phyloP scores from a whole-genome alignment of 2,888 invertebrate genomes.

The Callyntrura sp. region DNA sequence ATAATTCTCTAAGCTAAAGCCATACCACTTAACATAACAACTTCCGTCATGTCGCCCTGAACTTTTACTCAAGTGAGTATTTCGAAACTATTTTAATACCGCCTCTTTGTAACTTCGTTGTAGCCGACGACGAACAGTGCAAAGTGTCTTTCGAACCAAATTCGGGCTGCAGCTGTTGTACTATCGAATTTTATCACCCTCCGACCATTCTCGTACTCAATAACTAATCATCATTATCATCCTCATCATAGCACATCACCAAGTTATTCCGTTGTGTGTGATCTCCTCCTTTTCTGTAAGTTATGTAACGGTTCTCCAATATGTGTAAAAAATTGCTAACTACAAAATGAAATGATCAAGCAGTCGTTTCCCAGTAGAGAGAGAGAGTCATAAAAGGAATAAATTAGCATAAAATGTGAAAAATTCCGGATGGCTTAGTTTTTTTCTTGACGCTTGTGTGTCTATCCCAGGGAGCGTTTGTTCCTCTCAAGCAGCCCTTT shows the following conservation, averaged over 20 bases:
- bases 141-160: too few relatives aligned
- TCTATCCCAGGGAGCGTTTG: neutral
- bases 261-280: neutral
- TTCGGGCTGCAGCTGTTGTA: too few relatives aligned
- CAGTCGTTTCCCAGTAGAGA: neutral
- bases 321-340: slow-evolving; percentile 38
- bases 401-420: slow-evolving; percentile 3
- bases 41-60: too few relatives aligned
- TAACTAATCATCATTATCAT: neutral
- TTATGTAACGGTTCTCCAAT: neutral
- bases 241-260: too few relatives aligned
- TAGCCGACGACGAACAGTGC: too few relatives aligned
- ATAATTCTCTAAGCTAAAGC: too few relatives aligned
- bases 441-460: neutral
- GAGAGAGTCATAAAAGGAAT: neutral
- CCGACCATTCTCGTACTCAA: too few relatives aligned
- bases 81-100: too few relatives aligned
- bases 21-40: too few relatives aligned
- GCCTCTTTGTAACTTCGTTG: too few relatives aligned
- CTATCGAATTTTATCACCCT: too few relatives aligned
- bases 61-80: too few relatives aligned
- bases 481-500: neutral
- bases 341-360: slow-evolving; percentile 22
- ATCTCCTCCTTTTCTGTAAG: slow-evolving; percentile 15
- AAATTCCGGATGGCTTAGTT: neutral